Base-by-base conservation (phyloP, 2,888 invertebrate genomes). In the Peribatodes rhomboidaria region DNA sequence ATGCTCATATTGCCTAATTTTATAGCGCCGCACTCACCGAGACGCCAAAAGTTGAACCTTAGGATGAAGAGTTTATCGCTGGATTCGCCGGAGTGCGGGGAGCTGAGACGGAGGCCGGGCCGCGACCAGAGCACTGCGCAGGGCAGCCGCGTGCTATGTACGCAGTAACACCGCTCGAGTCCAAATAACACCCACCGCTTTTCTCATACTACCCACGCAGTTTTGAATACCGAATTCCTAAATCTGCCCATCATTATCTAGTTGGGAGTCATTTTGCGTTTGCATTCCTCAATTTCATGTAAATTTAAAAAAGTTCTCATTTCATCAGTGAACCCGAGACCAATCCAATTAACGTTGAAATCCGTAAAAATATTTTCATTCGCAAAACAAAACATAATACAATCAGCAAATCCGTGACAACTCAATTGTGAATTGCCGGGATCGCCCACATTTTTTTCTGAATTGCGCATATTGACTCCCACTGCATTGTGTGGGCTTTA, bases 61-160 rank as follows among this genome's bases (percentile, higher is more conserved):
- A 96, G 98, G 88, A 99, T 99, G 99, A 99, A 99, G 95, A 98
- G 98, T 88, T 95, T 99, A 81, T 99, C 98, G 69, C 94, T 99
- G 95, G 99, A 99, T 90, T 98, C 98, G 35, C 98, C 98, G 70
- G 99, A 99, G 90, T 97, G 97, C 79, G 96, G 97, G 68, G 98
- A 98, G 87, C 89, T 95, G 82, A 94, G 97, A 79, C 95, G 97
- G 47, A 95, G 97, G 58, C 96, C 93, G 37, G 74, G 81, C 65
- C 83, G 94, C 67, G 92, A 91, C 74, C 89, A 88, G 67, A 82
- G 33, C 47, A 64, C 92, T 70, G 87, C 94, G 66, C 93, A 94
- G 83, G 92, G 95, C 87, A 95, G 95, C 92, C 91, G 95, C 82
- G 93, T 95, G 77, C 93, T 95, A 90, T 95, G 95, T 95, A 94